Conservation (phyloP, 2,797 vertebrate species). For the Sus cebifrons region DNA sequence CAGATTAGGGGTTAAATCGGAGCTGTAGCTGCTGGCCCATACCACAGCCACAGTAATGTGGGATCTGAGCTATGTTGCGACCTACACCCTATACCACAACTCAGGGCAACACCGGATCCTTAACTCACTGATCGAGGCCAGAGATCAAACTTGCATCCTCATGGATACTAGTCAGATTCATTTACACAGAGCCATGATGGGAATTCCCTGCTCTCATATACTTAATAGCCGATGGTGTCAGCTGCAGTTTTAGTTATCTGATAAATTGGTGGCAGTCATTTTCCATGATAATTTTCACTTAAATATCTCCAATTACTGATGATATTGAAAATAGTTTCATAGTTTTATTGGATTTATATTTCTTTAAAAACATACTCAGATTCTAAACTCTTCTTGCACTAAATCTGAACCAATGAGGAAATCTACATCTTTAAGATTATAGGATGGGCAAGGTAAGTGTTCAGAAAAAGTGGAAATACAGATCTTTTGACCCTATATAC, state of each 20-base stretch:
- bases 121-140: no score
- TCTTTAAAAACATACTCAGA: neutral
- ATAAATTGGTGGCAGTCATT: neutral
- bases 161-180: no score
- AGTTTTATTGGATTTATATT: neutral
- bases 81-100: no score
- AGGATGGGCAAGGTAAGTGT: neutral
- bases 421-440: neutral
- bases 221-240: neutral
- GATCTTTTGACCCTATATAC: neutral
- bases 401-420: neutral
- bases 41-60: no score
- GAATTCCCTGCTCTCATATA: neutral
- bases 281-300: conserved; percentile 11
- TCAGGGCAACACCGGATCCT: no score
- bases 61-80: no score
- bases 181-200: no score
- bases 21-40: no score
- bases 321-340: neutral
- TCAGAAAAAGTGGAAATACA: neutral
- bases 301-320: neutral
- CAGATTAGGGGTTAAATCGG: no score
- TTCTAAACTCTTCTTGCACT: neutral
- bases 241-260: conserved; percentile 14
- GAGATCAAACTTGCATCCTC: no score